These are phyloP conservation scores for Catotricha subobsoleta DNA, from an alignment of 2,888 invertebrate genomes.

Conservation along the genomic window DNA sequence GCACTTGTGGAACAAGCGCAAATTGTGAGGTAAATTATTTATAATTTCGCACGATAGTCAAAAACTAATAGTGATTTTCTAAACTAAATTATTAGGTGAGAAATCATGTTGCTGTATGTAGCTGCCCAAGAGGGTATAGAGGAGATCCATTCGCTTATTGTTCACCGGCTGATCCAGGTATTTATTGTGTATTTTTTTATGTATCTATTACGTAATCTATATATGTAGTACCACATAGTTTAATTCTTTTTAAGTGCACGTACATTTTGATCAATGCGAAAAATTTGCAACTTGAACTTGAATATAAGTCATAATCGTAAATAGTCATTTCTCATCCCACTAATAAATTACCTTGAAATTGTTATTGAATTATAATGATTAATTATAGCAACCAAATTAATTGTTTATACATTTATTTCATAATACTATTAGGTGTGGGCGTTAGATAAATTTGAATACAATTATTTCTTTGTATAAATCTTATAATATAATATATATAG, in stretches of 20 bases:
- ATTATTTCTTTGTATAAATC: not conserved
- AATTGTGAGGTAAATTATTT: constrained; percentile 46
- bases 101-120: constrained; percentile 61
- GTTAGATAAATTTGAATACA: constrained; percentile 2
- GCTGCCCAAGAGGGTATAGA: constrained; percentile 57
- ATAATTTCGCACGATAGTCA: not conserved
- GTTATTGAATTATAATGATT: not conserved
- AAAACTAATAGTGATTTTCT: not conserved
- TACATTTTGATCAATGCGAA: too few species aligned
- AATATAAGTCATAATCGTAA: too few species aligned
- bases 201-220: not conserved
- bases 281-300: not conserved
- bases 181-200: constrained; percentile 13
- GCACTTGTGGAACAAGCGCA: constrained; percentile 56
- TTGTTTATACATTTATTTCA: not conserved
- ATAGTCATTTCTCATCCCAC: too few species aligned
- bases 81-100: constrained; percentile 29
- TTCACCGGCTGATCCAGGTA: constrained; percentile 57
- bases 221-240: not conserved
- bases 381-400: not conserved
- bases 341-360: constrained; percentile 3
- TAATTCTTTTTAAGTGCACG: too few species aligned
- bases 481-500: not conserved
- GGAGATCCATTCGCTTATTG: constrained; percentile 63
- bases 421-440: too few species aligned